Conservation (phyloP, 2,113 vertebrate genomes). For the Larimichthys crocea region DNA sequence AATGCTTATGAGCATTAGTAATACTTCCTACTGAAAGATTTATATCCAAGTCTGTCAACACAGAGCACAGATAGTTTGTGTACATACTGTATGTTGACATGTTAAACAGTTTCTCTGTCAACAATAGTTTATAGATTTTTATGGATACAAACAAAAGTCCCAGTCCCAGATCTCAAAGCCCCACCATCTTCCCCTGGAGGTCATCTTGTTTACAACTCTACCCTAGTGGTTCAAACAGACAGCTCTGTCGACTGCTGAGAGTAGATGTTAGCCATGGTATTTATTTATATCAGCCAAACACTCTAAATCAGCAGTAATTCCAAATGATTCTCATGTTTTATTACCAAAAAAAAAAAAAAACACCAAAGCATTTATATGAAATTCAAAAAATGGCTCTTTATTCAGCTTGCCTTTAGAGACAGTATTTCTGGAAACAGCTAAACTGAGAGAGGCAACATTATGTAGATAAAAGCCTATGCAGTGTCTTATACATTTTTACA, state of each 20-base stretch:
- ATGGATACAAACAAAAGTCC: not conserved
- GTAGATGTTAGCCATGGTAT: not conserved
- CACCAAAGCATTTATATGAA: slow-evolving; percentile 27
- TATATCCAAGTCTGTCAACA: not conserved
- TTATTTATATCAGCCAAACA: slow-evolving; percentile 16
- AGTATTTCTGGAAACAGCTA: slow-evolving; percentile 31
- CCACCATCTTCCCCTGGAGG: not conserved
- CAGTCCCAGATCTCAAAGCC: not conserved
- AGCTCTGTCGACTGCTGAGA: not conserved
- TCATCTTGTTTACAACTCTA: not conserved
- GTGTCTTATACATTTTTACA: slow-evolving; percentile 16
- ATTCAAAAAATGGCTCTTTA: slow-evolving; percentile 38
- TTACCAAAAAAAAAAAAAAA: slow-evolving; percentile 39
- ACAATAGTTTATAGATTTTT: not conserved
- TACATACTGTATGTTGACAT: not conserved
- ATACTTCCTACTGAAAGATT: not conserved
- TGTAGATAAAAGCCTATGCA: slow-evolving; percentile 24
- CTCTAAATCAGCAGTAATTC: slow-evolving; percentile 24
- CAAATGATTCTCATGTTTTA: slow-evolving; percentile 27
- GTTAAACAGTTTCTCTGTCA: not conserved
- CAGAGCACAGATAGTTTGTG: not conserved
- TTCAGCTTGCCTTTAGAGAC: slow-evolving; percentile 46
- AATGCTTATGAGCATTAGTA: not conserved
- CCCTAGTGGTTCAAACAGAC: not conserved
- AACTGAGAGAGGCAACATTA: slow-evolving; percentile 11